Conservation (phyloP, 2,113 vertebrate genomes). For the Australoheros scitulus region DNA sequence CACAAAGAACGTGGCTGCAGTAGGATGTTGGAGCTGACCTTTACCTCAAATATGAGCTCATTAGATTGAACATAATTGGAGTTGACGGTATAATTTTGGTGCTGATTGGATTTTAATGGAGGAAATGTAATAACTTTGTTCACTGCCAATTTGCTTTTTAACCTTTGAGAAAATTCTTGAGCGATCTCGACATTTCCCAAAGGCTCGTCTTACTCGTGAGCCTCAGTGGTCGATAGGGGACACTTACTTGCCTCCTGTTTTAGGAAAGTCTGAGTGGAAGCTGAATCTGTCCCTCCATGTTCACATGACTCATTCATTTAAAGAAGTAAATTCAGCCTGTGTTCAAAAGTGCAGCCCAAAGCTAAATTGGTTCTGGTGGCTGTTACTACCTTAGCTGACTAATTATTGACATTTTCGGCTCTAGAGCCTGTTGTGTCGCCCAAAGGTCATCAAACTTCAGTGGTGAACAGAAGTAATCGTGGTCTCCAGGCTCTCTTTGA, state of each 20-base stretch:
- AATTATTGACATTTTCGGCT: constrained; percentile 38
- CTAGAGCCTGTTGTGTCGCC: neutral
- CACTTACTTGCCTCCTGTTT: neutral
- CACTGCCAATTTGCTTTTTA: constrained; percentile 32
- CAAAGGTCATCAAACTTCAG: neutral
- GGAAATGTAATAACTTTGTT: constrained; percentile 40
- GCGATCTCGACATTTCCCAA: constrained; percentile 3
- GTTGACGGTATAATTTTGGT: constrained; percentile 21
- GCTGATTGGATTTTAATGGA: constrained; percentile 47
- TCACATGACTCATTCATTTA: neutral
- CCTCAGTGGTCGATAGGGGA: neutral
- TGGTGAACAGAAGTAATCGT: neutral
- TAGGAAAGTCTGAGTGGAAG: neutral
- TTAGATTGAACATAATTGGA: constrained; percentile 22
- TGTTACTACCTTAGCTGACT: constrained; percentile 9
- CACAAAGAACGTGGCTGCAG: neutral
- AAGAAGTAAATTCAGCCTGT: neutral
- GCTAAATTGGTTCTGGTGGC: constrained; percentile 28
- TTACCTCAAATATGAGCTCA: constrained; percentile 23
- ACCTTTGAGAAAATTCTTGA: constrained; percentile 24
- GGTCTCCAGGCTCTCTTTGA: neutral
- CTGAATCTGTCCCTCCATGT: neutral
- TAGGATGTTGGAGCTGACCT: constrained; percentile 22
- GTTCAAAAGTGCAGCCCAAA: neutral
- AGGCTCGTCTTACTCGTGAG: neutral